Percentiles rank a stretch among this genome's conserved stretches.
phyloP scores from a whole-genome alignment of 2,888 invertebrate genomes.

The Sisyra terminalis region DNA sequence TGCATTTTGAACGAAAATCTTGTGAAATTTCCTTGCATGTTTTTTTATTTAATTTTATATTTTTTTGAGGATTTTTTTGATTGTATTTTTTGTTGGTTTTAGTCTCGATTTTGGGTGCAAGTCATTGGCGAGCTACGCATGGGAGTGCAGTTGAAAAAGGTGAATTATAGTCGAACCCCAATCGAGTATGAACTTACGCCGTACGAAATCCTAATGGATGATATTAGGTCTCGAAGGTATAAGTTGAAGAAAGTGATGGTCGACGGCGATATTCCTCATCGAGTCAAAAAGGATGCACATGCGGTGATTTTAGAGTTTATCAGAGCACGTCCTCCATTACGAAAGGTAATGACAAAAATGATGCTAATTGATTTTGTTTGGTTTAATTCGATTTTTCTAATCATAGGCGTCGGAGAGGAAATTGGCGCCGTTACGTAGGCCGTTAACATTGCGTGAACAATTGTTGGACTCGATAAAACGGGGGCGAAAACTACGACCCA shows the following conservation, averaged over 20 bases:
- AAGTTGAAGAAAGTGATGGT: constrained; percentile 74
- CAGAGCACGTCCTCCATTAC: constrained; percentile 82
- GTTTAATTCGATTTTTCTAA: constrained; percentile 3
- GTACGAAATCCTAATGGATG: constrained; percentile 93
- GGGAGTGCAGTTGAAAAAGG: constrained; percentile 87
- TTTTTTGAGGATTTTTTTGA: constrained; percentile 2
- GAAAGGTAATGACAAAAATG: constrained; percentile 44
- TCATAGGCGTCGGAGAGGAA: constrained; percentile 67
- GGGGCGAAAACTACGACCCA: constrained; percentile 51
- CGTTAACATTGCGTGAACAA: constrained; percentile 65
- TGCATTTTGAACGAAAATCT: background rate
- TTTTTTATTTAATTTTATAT: constrained; percentile 3
- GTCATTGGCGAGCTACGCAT: constrained; percentile 82
- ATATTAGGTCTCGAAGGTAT: constrained; percentile 80
- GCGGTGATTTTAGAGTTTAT: constrained; percentile 94
- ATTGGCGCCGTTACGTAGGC: constrained; percentile 54
- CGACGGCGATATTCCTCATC: constrained; percentile 63
- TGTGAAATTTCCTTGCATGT: background rate
- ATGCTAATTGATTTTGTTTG: background rate
- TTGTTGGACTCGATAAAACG: constrained; percentile 74
- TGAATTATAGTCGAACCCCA: constrained; percentile 55
- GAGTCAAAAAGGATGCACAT: constrained; percentile 88
- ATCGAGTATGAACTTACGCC: constrained; percentile 90
- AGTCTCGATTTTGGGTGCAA: constrained; percentile 93
- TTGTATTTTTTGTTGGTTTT: constrained; percentile 17